Evolutionary conservation across 2,113 vertebrate species (phyloP).

Genomic region (Todiramphus chloris): DNA sequence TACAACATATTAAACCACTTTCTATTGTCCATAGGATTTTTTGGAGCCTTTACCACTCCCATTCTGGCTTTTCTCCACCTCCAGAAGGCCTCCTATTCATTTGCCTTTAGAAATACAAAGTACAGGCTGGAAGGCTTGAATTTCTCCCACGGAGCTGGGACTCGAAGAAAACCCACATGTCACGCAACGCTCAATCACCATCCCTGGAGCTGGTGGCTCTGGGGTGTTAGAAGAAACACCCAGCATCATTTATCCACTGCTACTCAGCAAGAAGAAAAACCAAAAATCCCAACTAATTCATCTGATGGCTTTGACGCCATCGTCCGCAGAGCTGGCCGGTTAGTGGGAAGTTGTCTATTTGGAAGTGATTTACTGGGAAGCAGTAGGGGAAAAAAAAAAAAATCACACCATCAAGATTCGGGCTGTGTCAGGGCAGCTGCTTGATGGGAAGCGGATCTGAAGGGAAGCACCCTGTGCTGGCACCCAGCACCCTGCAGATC

Average conservation of each 20-base stretch:
- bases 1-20: not conserved
- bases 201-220: not conserved
- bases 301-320: not conserved
- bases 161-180: slow-evolving; percentile 8
- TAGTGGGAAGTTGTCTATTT: not conserved
- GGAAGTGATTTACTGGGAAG: not conserved
- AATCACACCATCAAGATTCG: not conserved
- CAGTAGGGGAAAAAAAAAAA: not conserved
- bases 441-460: not conserved
- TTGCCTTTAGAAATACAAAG: not conserved
- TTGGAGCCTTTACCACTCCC: not conserved
- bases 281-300: not conserved
- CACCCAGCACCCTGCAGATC: not conserved
- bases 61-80: slow-evolving; percentile 10
- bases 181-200: not conserved
- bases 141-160: not conserved
- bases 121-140: not conserved
- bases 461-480: not conserved
- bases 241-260: not conserved
- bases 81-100: slow-evolving; percentile 25
- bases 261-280: not conserved
- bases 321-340: not conserved
- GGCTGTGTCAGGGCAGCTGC: not conserved
- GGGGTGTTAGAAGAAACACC: not conserved
- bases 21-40: not conserved